These are phyloP conservation scores for Rhodinocichla rosea DNA, from an alignment of 2,113 vertebrate genomes.

Conservation along the genomic window DNA sequence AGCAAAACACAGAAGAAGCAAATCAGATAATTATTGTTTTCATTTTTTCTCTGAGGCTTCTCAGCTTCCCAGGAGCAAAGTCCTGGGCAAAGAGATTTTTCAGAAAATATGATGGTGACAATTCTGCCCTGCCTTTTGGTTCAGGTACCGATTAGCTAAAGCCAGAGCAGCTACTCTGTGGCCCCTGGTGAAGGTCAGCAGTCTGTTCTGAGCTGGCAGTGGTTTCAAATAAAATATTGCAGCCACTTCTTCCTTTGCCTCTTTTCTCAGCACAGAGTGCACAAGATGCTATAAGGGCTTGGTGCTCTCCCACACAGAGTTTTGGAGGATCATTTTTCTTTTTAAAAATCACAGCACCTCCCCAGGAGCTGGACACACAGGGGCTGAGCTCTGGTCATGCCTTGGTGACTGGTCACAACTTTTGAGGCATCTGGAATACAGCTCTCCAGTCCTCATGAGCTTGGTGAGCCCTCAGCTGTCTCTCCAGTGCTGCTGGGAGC, in stretches of 20 bases:
- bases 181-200: not conserved
- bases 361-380: not conserved
- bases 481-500: not conserved
- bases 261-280: not conserved
- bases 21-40: too few relatives aligned
- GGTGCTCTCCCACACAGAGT: accelerated
- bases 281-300: not conserved
- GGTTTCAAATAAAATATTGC: not conserved
- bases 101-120: too few relatives aligned
- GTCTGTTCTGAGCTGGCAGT: not conserved
- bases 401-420: not conserved
- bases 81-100: too few relatives aligned
- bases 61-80: too few relatives aligned
- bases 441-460: not conserved
- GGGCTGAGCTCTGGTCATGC: not conserved
- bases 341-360: not conserved
- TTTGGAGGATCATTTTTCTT: not conserved
- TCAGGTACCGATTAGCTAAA: not conserved
- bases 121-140: not conserved
- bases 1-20: too few relatives aligned
- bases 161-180: not conserved
- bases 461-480: not conserved
- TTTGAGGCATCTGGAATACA: not conserved
- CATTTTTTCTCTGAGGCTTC: too few relatives aligned
- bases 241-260: not conserved